A percentile compares a stretch with the other conserved stretches of the same genome.
Conservation (phyloP, 2,113 vertebrate genomes). For the Pseudolaguvia tuberculata region DNA sequence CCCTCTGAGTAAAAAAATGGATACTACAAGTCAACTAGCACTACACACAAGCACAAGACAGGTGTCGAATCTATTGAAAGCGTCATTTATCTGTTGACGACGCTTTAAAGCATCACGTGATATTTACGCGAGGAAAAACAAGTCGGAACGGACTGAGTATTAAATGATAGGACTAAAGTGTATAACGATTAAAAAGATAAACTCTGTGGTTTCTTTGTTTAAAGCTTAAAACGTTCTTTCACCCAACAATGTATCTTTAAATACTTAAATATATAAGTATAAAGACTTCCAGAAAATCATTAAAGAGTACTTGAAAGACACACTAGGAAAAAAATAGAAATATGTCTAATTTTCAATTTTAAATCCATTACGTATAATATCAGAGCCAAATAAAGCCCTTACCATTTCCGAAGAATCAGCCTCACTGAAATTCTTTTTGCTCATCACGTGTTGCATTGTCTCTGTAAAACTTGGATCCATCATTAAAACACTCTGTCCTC, state of each 20-base stretch:
- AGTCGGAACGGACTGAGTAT: too few species aligned
- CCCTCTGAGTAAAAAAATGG: slow-evolving; percentile 16
- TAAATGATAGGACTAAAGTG: neutral
- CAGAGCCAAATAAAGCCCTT: too few species aligned
- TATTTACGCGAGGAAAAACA: too few species aligned
- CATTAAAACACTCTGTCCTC: slow-evolving; percentile 35
- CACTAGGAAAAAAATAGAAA: too few species aligned
- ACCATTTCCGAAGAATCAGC: slow-evolving; percentile 24
- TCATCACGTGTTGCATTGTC: slow-evolving; percentile 18
- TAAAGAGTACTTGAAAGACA: too few species aligned
- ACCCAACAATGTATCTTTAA: neutral
- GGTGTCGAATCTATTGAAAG: neutral
- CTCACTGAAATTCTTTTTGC: neutral
- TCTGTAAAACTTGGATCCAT: slow-evolving; percentile 38
- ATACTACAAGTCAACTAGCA: neutral
- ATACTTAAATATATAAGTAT: too few species aligned
- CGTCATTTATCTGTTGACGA: neutral
- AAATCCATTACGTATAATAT: too few species aligned
- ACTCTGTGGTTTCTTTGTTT: neutral
- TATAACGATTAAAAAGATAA: neutral
- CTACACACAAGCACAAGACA: neutral
- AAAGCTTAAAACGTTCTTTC: neutral
- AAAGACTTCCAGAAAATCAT: too few species aligned
- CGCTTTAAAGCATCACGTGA: too few species aligned
- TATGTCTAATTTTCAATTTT: too few species aligned